phyloP scores from a whole-genome alignment of 2,888 invertebrate species.

The Raillietiella orientalis region DNA sequence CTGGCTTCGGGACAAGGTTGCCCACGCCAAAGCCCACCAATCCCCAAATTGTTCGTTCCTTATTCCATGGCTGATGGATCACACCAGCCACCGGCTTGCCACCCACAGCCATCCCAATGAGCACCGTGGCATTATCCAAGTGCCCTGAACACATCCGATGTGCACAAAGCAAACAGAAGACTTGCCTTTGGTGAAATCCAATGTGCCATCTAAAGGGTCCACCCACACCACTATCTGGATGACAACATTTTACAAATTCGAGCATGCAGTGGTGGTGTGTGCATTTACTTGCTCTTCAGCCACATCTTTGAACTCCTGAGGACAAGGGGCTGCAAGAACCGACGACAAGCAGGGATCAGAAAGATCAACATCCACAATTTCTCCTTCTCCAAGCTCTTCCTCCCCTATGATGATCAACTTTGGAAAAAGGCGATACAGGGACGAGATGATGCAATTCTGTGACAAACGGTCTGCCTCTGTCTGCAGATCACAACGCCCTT shows the following conservation, averaged over 20 bases:
- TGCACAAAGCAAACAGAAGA: too few relatives aligned
- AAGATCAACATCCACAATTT: constrained; percentile 9
- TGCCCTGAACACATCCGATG: too few relatives aligned
- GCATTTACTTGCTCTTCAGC: too few relatives aligned
- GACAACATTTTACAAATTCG: constrained; percentile 20
- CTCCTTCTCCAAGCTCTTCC: constrained; percentile 70
- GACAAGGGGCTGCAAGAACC: neutral
- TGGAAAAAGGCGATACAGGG: constrained; percentile 51
- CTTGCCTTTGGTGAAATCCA: constrained; percentile 75
- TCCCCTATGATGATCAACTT: constrained; percentile 58
- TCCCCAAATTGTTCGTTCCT: constrained; percentile 71
- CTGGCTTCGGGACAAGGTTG: too few relatives aligned
- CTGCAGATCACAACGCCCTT: constrained; percentile 79
- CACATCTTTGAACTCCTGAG: neutral
- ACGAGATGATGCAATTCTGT: constrained; percentile 68
- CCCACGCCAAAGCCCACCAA: constrained; percentile 41
- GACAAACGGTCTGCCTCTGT: constrained; percentile 92
- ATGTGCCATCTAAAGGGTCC: constrained; percentile 92
- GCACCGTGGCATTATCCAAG: constrained; percentile 85
- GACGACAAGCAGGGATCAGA: neutral
- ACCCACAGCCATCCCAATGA: constrained; percentile 74
- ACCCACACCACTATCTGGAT: too few relatives aligned
- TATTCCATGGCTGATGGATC: constrained; percentile 76
- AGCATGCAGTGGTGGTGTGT: too few relatives aligned
- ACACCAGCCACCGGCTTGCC: constrained; percentile 74